phyloP scores from a whole-genome alignment of 2,113 vertebrate species.

The Campylomormyrus numenius region DNA sequence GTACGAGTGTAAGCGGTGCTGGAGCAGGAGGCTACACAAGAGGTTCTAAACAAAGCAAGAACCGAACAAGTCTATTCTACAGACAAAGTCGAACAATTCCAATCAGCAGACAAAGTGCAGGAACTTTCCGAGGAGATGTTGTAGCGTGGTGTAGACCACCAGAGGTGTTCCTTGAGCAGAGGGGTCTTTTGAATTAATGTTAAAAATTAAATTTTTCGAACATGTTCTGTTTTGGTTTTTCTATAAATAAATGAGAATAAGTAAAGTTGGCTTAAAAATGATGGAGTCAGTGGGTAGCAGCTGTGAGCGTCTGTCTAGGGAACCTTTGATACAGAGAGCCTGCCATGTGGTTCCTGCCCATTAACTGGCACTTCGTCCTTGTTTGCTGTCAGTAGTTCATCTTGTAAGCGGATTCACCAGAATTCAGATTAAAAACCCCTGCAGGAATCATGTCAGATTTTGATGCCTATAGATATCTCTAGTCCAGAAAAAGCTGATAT shows the following conservation, averaged over 20 bases:
- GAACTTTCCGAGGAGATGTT: not conserved
- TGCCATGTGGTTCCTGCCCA: not conserved
- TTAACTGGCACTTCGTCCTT: not conserved
- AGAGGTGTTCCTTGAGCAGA: not conserved
- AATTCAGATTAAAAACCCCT: constrained; percentile 17
- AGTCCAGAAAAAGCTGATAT: constrained; percentile 13
- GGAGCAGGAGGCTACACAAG: not conserved
- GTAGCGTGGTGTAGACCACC: not conserved
- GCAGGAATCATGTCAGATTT: constrained; percentile 14
- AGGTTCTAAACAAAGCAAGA: not conserved
- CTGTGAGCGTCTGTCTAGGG: not conserved
- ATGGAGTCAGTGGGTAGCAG: not conserved
- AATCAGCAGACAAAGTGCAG: not conserved
- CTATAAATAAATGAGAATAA: not conserved
- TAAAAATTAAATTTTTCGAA: not conserved
- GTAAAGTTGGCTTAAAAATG: not conserved
- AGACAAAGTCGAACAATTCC: not conserved
- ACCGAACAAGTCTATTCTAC: not conserved
- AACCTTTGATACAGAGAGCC: not conserved
- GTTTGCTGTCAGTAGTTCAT: constrained; percentile 15
- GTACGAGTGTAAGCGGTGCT: not conserved
- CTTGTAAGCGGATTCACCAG: constrained; percentile 15
- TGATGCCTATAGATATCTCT: constrained; percentile 24
- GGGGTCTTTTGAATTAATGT: not conserved
- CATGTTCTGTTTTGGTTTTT: not conserved